phyloP scores from a whole-genome alignment of 2,888 invertebrate species.

The Macrophya annulata region DNA sequence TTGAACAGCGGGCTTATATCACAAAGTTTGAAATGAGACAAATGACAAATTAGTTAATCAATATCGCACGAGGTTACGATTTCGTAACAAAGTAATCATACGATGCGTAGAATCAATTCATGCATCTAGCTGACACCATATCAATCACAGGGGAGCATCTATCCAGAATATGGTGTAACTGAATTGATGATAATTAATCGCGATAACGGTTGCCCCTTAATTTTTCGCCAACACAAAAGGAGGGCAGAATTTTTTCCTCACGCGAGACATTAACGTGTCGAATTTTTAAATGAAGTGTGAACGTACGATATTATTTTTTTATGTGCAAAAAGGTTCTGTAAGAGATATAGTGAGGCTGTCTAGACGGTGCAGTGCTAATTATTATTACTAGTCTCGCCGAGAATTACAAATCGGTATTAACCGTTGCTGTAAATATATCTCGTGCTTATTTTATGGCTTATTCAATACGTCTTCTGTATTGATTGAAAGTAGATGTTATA shows the following conservation, averaged over 20 bases:
- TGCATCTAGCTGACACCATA: too few relatives aligned
- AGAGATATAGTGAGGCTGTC: neutral
- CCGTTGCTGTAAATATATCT: neutral
- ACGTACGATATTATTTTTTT: neutral
- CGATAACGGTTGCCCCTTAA: neutral
- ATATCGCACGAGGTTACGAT: neutral
- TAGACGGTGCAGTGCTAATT: neutral
- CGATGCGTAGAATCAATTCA: conserved; percentile 1
- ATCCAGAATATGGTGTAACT: neutral
- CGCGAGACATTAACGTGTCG: neutral
- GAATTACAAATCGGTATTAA: neutral
- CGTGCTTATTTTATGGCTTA: neutral
- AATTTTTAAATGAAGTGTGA: neutral
- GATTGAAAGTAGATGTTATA: neutral
- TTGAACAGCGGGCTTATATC: neutral
- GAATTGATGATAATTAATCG: conserved; percentile 25
- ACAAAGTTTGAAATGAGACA: neutral
- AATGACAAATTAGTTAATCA: neutral
- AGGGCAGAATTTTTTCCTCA: neutral
- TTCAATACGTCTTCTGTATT: neutral
- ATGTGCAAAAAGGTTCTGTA: neutral
- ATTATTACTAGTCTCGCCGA: neutral
- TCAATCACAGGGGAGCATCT: neutral
- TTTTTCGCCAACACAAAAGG: neutral
- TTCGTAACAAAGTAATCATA: conserved; percentile 18